phyloP scores from a whole-genome alignment of 35 echinoderm and acorn worm genomes.

The Holothuria glaberrima region DNA sequence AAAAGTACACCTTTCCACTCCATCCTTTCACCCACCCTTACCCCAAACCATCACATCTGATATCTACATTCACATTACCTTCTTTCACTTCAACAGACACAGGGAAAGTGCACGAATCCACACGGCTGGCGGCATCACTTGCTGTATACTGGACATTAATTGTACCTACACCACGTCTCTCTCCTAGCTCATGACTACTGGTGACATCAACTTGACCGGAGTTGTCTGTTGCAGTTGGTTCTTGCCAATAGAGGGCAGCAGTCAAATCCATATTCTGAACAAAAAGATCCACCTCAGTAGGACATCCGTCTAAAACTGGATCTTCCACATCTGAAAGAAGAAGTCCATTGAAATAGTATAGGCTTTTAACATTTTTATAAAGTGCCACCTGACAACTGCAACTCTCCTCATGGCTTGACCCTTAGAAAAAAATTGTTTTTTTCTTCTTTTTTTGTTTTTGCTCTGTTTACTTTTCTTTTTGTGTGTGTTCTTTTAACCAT shows the following conservation, averaged over 20 bases:
- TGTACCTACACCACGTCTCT: neutral
- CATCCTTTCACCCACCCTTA: neutral
- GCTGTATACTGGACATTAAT: neutral
- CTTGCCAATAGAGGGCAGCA: neutral
- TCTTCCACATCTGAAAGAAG: conserved; percentile 29
- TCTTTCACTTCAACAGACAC: neutral
- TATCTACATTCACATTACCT: neutral
- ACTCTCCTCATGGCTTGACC: too few species aligned
- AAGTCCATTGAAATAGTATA: neutral
- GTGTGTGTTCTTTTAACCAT: too few species aligned
- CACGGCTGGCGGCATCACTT: neutral
- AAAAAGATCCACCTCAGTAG: neutral
- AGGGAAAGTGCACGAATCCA: neutral
- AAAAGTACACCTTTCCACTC: neutral
- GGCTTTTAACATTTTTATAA: too few species aligned
- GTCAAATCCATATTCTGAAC: neutral
- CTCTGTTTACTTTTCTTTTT: too few species aligned
- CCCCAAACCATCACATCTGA: too few species aligned
- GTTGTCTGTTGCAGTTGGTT: conserved; percentile 11
- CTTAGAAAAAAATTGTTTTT: too few species aligned
- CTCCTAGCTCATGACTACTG: neutral
- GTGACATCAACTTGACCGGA: neutral
- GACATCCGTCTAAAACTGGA: conserved; percentile 19
- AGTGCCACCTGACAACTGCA: too few species aligned
- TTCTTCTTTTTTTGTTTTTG: too few species aligned